A percentile compares a stretch with the other conserved stretches of the same genome.
These are phyloP conservation scores for Sycophaga agraensis DNA, from an alignment of 1,140 invertebrate species.

Conservation along the genomic window DNA sequence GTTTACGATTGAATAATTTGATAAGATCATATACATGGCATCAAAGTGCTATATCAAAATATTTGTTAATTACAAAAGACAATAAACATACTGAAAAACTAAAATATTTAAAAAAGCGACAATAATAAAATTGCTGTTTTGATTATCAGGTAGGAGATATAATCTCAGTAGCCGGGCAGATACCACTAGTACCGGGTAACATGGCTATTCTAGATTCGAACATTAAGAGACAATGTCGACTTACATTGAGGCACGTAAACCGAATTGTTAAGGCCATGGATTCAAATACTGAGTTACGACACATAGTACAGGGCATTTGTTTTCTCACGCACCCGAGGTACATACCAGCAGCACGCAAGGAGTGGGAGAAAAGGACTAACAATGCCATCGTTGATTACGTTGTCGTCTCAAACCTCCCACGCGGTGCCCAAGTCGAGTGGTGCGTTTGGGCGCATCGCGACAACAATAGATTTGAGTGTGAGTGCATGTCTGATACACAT, in stretches of 20 bases:
- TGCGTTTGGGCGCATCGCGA: slow-evolving; percentile 86
- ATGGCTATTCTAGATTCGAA: slow-evolving; percentile 70
- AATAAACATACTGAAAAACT: too few species aligned
- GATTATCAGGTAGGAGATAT: slow-evolving; percentile 77
- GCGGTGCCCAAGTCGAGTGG: slow-evolving; percentile 85
- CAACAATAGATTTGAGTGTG: slow-evolving; percentile 85
- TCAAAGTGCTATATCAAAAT: neutral
- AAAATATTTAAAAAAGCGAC: too few species aligned
- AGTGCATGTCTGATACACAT: slow-evolving; percentile 44
- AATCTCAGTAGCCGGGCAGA: slow-evolving; percentile 88
- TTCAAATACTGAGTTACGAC: slow-evolving; percentile 70
- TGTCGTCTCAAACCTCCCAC: slow-evolving; percentile 77
- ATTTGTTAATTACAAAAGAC: neutral
- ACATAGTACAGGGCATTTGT: slow-evolving; percentile 83
- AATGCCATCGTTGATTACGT: slow-evolving; percentile 86
- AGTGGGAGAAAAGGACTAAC: slow-evolving; percentile 82
- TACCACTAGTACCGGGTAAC: slow-evolving; percentile 83
- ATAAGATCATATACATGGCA: neutral
- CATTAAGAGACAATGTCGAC: slow-evolving; percentile 74
- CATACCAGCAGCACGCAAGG: slow-evolving; percentile 71
- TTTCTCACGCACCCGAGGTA: slow-evolving; percentile 73
- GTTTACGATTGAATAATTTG: neutral
- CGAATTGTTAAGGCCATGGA: slow-evolving; percentile 79
- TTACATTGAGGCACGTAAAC: slow-evolving; percentile 80
- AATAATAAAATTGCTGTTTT: too few species aligned